Conservation (phyloP, 2,888 invertebrate species). For the Brachyptera putata region DNA sequence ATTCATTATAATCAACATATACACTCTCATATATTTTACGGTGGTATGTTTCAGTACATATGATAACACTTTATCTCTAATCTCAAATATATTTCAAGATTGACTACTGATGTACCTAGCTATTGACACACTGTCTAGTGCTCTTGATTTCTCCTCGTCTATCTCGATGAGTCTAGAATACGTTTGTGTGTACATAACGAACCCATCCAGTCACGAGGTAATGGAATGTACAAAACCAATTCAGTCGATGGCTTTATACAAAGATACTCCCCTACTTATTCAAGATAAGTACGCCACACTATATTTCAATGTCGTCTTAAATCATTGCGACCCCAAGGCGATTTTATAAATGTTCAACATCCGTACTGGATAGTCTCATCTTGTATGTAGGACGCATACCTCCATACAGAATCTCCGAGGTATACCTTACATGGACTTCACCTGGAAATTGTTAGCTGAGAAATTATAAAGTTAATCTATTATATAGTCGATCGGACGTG, state of each 20-base stretch:
- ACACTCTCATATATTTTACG: too few relatives aligned
- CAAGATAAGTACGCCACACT: constrained; percentile 21
- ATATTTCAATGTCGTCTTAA: constrained; percentile 18
- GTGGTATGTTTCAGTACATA: too few relatives aligned
- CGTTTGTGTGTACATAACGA: too few relatives aligned
- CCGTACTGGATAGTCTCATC: constrained; percentile 14
- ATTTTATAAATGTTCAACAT: constrained; percentile 18
- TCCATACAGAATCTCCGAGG: neutral
- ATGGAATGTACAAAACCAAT: constrained; percentile 13
- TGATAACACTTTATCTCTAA: too few relatives aligned
- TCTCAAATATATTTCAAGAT: too few relatives aligned
- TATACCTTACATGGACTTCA: neutral
- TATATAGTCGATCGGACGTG: too few relatives aligned
- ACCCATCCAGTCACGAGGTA: too few relatives aligned
- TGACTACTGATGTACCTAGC: too few relatives aligned
- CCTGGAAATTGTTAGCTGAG: neutral
- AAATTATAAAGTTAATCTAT: neutral
- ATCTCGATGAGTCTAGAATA: too few relatives aligned
- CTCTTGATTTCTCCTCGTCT: too few relatives aligned
- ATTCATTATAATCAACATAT: too few relatives aligned
- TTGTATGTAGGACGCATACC: constrained; percentile 4
- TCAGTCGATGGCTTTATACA: constrained; percentile 9
- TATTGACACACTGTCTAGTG: too few relatives aligned
- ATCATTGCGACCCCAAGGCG: constrained; percentile 20
- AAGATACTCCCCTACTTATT: constrained; percentile 18